These are phyloP conservation scores for Emberiza fucata DNA, from an alignment of 2,113 vertebrate genomes.

Conservation along the genomic window DNA sequence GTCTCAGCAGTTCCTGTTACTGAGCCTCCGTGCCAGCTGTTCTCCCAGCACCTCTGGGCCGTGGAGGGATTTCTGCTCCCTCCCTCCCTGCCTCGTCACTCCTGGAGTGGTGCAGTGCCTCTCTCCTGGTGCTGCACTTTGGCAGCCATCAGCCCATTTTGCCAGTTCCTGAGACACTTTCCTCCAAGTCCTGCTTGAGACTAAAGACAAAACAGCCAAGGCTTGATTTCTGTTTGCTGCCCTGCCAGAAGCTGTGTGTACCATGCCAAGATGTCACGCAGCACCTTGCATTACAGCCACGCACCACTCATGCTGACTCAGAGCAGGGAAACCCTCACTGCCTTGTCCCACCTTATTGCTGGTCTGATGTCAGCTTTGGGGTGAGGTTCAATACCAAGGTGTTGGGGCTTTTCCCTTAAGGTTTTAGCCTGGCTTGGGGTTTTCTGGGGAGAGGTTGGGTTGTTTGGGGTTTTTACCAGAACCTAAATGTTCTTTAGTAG, in stretches of 20 bases:
- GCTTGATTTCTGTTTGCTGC: not conserved
- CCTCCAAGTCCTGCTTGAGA: not conserved
- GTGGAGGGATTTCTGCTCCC: accelerated
- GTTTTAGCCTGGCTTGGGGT: not conserved
- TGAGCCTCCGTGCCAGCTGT: not conserved
- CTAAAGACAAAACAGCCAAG: not conserved
- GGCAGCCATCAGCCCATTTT: not conserved
- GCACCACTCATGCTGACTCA: not conserved
- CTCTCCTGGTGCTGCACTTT: not conserved
- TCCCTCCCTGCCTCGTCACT: accelerated
- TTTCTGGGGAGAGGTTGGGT: not conserved
- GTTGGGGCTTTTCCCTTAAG: not conserved
- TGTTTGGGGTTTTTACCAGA: not conserved
- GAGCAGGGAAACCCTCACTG: not conserved
- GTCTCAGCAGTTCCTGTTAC: accelerated
- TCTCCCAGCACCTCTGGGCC: not conserved
- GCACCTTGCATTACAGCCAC: not conserved
- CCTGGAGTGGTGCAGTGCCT: not conserved
- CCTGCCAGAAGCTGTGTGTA: not conserved
- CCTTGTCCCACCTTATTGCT: not conserved
- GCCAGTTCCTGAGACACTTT: not conserved
- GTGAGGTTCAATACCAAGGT: not conserved
- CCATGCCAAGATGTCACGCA: not conserved
- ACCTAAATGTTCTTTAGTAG: not conserved
- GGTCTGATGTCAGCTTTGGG: not conserved